Evolutionary conservation across 2,797 vertebrate genomes (phyloP).

Genomic region (Heteromormyrus szaboi): DNA sequence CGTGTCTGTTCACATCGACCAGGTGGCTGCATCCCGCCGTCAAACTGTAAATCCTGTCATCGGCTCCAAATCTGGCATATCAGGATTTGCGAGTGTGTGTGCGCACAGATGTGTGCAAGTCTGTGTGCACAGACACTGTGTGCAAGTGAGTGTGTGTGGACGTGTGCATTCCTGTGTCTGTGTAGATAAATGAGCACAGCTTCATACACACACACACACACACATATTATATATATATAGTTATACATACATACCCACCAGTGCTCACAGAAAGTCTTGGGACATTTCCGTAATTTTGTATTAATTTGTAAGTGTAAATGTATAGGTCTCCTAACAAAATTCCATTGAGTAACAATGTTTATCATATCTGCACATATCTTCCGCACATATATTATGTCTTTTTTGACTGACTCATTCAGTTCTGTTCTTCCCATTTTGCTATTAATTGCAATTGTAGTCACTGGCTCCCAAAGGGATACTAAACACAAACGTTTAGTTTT

Average conservation of each 20-base stretch:
- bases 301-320: not conserved
- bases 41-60: constrained; percentile 36
- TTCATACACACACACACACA: not conserved
- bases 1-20: constrained; percentile 59
- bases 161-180: not conserved
- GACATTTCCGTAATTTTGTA: not conserved
- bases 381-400: not conserved
- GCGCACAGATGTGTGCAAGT: not conserved
- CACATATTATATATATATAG: not conserved
- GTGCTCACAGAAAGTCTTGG: not conserved
- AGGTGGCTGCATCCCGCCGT: constrained; percentile 44
- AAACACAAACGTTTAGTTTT: not conserved
- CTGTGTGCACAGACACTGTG: not conserved
- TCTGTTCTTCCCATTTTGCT: not conserved
- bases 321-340: not conserved
- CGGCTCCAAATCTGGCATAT: constrained; percentile 34
- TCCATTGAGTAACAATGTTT: not conserved
- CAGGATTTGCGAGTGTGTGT: not conserved
- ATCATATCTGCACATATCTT: not conserved
- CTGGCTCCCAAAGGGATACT: not conserved
- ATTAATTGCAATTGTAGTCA: not conserved
- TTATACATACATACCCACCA: not conserved
- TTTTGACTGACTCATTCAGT: not conserved
- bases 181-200: not conserved
- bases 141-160: not conserved